Conservation (phyloP, 2,113 vertebrate genomes). For the Leucopsar rothschildi region DNA sequence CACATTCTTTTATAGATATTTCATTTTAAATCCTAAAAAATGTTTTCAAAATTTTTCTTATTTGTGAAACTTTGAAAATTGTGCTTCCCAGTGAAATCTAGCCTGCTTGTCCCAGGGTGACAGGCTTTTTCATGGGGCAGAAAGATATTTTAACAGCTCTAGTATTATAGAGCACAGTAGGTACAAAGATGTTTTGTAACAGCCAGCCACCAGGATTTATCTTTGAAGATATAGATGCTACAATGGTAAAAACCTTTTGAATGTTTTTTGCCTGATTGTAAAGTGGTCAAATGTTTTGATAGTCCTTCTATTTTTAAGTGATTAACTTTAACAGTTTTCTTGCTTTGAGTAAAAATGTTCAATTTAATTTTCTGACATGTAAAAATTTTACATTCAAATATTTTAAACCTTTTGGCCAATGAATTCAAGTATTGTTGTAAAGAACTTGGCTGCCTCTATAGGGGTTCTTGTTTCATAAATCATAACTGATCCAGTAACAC, state of each 20-base stretch:
- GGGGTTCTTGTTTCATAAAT: neutral
- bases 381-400: neutral
- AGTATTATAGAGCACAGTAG: neutral
- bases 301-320: neutral
- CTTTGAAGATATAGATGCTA: neutral
- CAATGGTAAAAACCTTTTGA: neutral
- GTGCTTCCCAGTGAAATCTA: neutral
- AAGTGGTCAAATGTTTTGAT: neutral
- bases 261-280: neutral
- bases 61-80: neutral
- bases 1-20: neutral
- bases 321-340: neutral
- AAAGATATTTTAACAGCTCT: neutral
- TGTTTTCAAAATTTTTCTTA: neutral
- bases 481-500: neutral
- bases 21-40: neutral
- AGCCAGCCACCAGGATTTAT: neutral
- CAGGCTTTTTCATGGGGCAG: neutral
- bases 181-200: neutral
- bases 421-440: neutral
- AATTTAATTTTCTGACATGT: neutral
- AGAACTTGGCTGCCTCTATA: neutral
- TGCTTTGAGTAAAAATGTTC: neutral
- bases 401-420: neutral
- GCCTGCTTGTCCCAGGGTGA: neutral